Evolutionary conservation across 2,888 invertebrate genomes (phyloP).

Genomic region (Nomada ruficornis): DNA sequence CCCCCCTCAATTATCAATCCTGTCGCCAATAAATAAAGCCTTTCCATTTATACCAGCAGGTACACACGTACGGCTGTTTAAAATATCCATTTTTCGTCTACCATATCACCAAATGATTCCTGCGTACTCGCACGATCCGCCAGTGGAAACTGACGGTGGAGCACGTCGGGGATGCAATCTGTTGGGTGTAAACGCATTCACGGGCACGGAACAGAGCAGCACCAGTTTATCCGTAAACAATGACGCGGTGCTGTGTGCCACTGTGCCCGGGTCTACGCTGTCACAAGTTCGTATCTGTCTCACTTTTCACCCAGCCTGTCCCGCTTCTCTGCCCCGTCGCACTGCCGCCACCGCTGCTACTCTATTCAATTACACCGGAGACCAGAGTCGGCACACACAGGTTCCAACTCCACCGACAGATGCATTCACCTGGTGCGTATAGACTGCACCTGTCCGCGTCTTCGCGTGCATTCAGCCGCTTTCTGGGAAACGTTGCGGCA

Average conservation of each 20-base stretch:
- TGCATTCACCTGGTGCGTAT: constrained; percentile 43
- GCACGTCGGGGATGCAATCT: constrained; percentile 28
- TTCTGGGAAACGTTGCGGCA: constrained; percentile 31
- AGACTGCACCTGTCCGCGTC: constrained; percentile 37
- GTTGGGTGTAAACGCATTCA: constrained; percentile 57
- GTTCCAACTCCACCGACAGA: constrained; percentile 54
- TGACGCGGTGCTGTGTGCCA: constrained; percentile 68
- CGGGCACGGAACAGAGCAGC: constrained; percentile 65
- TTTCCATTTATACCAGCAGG: too few species aligned
- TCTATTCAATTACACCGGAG: constrained; percentile 79
- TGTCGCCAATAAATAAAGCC: too few species aligned
- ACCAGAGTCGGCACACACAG: constrained; percentile 58
- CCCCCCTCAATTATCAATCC: too few species aligned
- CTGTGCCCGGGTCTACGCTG: constrained; percentile 66
- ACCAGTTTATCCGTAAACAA: constrained; percentile 76
- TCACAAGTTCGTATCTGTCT: constrained; percentile 69
- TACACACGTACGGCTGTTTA: not conserved
- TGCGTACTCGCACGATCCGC: too few species aligned
- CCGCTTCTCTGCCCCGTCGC: constrained; percentile 1
- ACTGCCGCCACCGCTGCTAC: constrained; percentile 59
- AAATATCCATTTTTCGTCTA: too few species aligned
- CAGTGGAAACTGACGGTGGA: too few species aligned
- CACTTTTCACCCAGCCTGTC: constrained; percentile 40
- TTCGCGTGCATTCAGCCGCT: constrained; percentile 46
- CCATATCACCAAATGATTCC: too few species aligned